These are phyloP conservation scores for Mesitornis unicolor DNA, from an alignment of 2,113 vertebrate genomes.

Conservation along the genomic window DNA sequence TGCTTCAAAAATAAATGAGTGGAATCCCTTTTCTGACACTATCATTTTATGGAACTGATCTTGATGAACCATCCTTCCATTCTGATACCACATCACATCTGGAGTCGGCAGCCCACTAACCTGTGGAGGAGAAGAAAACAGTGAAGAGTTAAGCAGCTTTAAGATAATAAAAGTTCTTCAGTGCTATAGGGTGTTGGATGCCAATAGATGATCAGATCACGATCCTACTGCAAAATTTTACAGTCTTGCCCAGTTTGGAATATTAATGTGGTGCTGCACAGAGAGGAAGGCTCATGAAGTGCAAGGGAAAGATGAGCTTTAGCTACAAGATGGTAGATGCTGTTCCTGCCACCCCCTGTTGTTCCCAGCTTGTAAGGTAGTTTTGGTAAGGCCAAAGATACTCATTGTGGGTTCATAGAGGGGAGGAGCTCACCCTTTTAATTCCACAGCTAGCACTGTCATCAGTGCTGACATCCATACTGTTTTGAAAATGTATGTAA, in stretches of 20 bases:
- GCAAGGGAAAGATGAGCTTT: background rate
- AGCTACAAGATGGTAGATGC: background rate
- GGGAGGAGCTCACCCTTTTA: background rate
- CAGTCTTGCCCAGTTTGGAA: background rate
- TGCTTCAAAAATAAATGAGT: constrained; percentile 94
- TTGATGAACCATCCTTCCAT: constrained; percentile 88
- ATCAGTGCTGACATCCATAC: background rate
- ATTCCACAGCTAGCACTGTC: background rate
- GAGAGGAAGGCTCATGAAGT: background rate
- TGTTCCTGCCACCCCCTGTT: background rate
- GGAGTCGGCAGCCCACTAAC: constrained; percentile 89
- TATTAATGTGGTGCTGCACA: background rate
- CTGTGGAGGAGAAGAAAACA: constrained; percentile 66
- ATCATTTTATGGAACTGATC: constrained; percentile 96
- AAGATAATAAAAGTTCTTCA: background rate
- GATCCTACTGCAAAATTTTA: background rate
- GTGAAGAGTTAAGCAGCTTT: background rate
- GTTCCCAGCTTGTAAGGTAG: background rate
- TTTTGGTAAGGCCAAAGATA: background rate
- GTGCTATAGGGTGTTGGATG: background rate
- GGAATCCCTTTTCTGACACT: constrained; percentile 92
- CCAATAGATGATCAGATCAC: background rate
- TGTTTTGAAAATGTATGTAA: background rate
- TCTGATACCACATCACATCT: constrained; percentile 91
- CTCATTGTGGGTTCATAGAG: background rate